Conservation (phyloP, 2,888 invertebrate genomes). For the Drosophila emarginata region DNA sequence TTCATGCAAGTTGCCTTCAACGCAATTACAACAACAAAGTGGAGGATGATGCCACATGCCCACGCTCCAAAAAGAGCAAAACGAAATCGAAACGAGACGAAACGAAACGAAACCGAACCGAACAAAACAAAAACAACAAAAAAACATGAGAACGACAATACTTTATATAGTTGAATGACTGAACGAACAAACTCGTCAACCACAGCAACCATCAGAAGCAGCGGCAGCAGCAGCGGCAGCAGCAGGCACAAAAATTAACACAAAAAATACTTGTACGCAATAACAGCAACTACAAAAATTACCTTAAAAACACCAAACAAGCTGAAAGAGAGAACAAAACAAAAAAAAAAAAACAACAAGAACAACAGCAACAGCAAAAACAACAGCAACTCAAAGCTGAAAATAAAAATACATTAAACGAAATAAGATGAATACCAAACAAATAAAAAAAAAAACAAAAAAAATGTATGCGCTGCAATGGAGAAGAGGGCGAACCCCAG, state of each 20-base stretch:
- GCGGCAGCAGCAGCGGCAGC: slow-evolving; percentile 34
- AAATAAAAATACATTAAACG: slow-evolving; percentile 78
- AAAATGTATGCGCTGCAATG: slow-evolving; percentile 70
- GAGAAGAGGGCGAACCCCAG: slow-evolving; percentile 5
- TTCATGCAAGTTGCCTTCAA: slow-evolving; percentile 71
- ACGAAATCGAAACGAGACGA: slow-evolving; percentile 69
- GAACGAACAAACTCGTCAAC: slow-evolving; percentile 74
- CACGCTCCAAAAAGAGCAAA: slow-evolving; percentile 61
- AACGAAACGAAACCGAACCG: not conserved
- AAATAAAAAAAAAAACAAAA: slow-evolving; percentile 59
- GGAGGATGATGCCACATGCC: slow-evolving; percentile 69
- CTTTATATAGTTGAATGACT: slow-evolving; percentile 77
- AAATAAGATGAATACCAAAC: slow-evolving; percentile 78
- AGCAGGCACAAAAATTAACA: slow-evolving; percentile 66
- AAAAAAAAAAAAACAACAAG: slow-evolving; percentile 25
- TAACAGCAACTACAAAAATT: slow-evolving; percentile 64
- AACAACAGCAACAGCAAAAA: slow-evolving; percentile 18
- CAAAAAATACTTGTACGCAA: slow-evolving; percentile 75
- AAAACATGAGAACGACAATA: slow-evolving; percentile 65
- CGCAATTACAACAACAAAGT: slow-evolving; percentile 73
- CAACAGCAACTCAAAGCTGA: slow-evolving; percentile 60
- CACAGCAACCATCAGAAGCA: slow-evolving; percentile 47
- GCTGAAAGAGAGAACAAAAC: slow-evolving; percentile 49
- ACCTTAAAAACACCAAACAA: slow-evolving; percentile 78
- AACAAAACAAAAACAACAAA: slow-evolving; percentile 15